Base-by-base conservation (phyloP, 2,797 vertebrate genomes). In the Danio choprae region DNA sequence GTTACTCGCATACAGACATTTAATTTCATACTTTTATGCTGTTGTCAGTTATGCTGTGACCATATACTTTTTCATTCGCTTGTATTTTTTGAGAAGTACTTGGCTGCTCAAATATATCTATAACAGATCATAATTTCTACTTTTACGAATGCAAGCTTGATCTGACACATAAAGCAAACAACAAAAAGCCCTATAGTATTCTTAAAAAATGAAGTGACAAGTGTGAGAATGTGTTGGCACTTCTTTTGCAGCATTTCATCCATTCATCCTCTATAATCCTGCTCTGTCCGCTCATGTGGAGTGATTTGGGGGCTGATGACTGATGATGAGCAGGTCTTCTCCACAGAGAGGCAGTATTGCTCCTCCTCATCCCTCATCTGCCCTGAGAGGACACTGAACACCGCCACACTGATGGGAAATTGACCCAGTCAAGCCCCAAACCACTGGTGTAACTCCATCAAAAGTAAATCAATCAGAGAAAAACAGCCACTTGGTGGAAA, bases 271-370 rank as follows among this genome's bases (percentile, higher is more conserved):
- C 6, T 72, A 50, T 72, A 22, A 46, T 22, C 20, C 53, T 50
- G n/a, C 11, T 50, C 63, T 29, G 55, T 46, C 10, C 0, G 16
- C 43, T 59, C 43, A 22, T 11, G 46, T 12, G 15, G 1, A 72
- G 70, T 13, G 16, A 56, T 16, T 60, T 51, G 15, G 3, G 41
- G 40, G 62, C 36, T 69, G 55, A 51, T 50, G 64, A 40, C 15
- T 59, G 16, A 70, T 40, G 15, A 70, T 1, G 64, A 48, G n/a
- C 51, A 53, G 59, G 16, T 56, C 63, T 82, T 7, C 40, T 86
- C 84, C 86, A 85, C 86, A 82, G 70, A 82, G 86, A 78, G 86
- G 86, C 86, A 85, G 82, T 78, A 59, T 80, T 85, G 81, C 60
- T 65, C 82, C 85, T 86, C 36, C 12, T 78, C 83, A 51, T 69